Percentiles rank a stretch among this genome's conserved stretches.
Conservation (phyloP, 2,113 vertebrate genomes). For the mouse (Mus musculus) region GRCm39 chr16:78446001-78446500, state of each 20-base stretch:
- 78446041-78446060: background rate
- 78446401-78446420: background rate
- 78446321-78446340: background rate
- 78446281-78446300: background rate
- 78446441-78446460: background rate
- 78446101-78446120: slow-evolving; percentile 3
- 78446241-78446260: background rate
- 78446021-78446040: background rate
- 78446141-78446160: background rate
- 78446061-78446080: background rate
- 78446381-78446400: background rate
- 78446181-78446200: background rate
- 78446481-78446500: no score
- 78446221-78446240: background rate
- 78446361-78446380: background rate
- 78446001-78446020: background rate
- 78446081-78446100: background rate
- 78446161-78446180: background rate
- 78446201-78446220: background rate
- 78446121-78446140: background rate
- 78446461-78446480: no score
- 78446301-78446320: background rate
- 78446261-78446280: background rate
- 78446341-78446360: background rate
- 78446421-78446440: background rate